Evolutionary conservation across 2,797 vertebrate species (phyloP).

Genomic region (Pseudomugil tenellus): DNA sequence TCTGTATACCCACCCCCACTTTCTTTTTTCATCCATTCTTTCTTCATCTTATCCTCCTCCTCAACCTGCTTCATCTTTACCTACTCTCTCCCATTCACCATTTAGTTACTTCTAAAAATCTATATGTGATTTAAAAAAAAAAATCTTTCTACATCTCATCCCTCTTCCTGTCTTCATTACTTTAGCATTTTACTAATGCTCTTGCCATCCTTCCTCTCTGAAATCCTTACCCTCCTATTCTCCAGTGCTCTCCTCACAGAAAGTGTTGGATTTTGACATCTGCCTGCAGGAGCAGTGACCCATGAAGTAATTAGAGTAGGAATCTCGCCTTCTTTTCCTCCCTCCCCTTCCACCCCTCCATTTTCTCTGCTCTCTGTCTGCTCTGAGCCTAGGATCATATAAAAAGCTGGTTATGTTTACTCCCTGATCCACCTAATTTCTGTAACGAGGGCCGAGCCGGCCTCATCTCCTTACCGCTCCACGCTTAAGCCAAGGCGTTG

Average conservation of each 20-base stretch:
- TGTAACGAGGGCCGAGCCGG: conserved; percentile 88
- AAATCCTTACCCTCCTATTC: conserved; percentile 48
- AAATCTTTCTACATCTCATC: conserved; percentile 23
- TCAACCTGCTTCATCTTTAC: conserved; percentile 59
- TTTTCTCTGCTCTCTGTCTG: conserved; percentile 65
- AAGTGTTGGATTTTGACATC: conserved; percentile 89
- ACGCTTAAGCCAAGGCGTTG: conserved; percentile 84
- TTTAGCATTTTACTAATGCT: conserved; percentile 37
- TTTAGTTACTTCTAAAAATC: conserved; percentile 45
- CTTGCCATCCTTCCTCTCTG: conserved; percentile 45
- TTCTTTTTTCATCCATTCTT: conserved; percentile 45
- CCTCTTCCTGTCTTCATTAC: conserved; percentile 63
- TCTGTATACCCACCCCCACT: conserved; percentile 40
- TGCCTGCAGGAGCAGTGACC: conserved; percentile 89
- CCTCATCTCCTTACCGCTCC: conserved; percentile 88
- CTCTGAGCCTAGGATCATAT: conserved; percentile 84
- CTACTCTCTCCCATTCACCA: conserved; percentile 32
- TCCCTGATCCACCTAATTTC: conserved; percentile 96
- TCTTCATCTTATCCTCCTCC: conserved; percentile 47
- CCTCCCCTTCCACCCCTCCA: conserved; percentile 56
- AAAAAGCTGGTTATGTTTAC: conserved; percentile 93
- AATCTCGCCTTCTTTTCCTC: conserved; percentile 84
- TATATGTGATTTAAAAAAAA: conserved; percentile 12
- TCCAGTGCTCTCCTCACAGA: conserved; percentile 71
- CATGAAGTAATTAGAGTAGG: conserved; percentile 94